Evolutionary conservation across 2,888 invertebrate genomes (phyloP).

Genomic region (Tenodera sinensis): DNA sequence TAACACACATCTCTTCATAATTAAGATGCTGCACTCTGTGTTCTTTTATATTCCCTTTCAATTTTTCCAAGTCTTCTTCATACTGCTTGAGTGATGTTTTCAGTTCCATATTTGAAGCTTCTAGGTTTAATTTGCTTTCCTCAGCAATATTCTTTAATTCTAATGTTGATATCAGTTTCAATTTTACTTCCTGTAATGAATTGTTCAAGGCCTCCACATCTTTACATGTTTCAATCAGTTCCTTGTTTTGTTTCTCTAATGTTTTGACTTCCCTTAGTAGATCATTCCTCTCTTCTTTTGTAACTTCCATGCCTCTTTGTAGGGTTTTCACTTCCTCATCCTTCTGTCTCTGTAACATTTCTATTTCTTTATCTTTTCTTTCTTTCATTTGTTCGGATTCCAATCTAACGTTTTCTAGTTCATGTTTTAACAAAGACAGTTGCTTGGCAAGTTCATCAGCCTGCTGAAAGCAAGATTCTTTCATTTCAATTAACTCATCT

Average conservation of each 20-base stretch:
- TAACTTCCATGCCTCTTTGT: not conserved
- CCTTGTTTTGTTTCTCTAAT: not conserved
- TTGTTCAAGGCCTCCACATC: not conserved
- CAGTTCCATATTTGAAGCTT: not conserved
- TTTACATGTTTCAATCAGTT: not conserved
- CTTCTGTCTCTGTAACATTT: not conserved
- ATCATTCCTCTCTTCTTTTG: not conserved
- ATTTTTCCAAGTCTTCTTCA: not conserved
- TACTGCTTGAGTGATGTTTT: not conserved
- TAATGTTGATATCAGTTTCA: not conserved
- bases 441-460: not conserved
- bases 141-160: not conserved
- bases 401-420: not conserved
- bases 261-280: not conserved
- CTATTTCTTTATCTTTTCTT: not conserved
- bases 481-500: not conserved
- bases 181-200: not conserved
- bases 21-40: not conserved
- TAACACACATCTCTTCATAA: not conserved
- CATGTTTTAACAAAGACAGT: not conserved
- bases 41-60: not conserved
- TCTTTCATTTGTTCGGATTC: not conserved
- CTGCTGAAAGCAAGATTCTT: not conserved
- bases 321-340: not conserved
- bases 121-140: not conserved